Evolutionary conservation across 2,113 vertebrate species (phyloP).

Genomic region (Syngnathus typhle): DNA sequence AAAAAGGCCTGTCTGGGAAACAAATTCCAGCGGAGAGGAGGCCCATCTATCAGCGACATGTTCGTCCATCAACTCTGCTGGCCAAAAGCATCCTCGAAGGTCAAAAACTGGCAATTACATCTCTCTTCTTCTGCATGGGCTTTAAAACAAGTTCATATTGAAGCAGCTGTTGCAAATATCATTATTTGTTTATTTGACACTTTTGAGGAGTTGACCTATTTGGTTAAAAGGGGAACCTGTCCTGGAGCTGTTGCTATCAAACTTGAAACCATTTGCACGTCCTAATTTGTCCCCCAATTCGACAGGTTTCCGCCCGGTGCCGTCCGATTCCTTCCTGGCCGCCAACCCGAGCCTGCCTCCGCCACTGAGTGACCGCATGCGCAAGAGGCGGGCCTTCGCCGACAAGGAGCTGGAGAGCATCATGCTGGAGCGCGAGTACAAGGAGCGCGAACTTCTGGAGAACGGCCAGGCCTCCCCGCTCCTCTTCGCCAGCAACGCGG

Average conservation of each 20-base stretch:
- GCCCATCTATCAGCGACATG: slow-evolving; percentile 86
- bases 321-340: slow-evolving; percentile 80
- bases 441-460: slow-evolving; percentile 91
- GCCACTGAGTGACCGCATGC: slow-evolving; percentile 96
- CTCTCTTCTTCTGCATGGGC: neutral
- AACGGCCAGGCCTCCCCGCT: slow-evolving; percentile 76
- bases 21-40: slow-evolving; percentile 82
- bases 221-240: too few species aligned
- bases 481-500: slow-evolving; percentile 78
- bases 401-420: slow-evolving; percentile 98
- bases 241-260: too few species aligned
- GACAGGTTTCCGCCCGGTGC: slow-evolving; percentile 88
- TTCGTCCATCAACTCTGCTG: slow-evolving; percentile 88
- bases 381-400: slow-evolving; percentile 94
- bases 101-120: slow-evolving; percentile 40
- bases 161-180: too few species aligned
- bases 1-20: slow-evolving; percentile 89
- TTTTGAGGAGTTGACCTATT: too few species aligned
- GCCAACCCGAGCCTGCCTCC: slow-evolving; percentile 79
- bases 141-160: neutral
- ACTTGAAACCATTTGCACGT: too few species aligned
- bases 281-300: neutral
- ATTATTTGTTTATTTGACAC: too few species aligned
- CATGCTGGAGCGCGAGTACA: slow-evolving; percentile 97
- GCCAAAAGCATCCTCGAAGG: slow-evolving; percentile 98